Percentiles rank a stretch among this genome's conserved stretches.
Evolutionary conservation across 2,888 invertebrate species (phyloP).

Genomic region (Paralinhomoeus sp.): DNA sequence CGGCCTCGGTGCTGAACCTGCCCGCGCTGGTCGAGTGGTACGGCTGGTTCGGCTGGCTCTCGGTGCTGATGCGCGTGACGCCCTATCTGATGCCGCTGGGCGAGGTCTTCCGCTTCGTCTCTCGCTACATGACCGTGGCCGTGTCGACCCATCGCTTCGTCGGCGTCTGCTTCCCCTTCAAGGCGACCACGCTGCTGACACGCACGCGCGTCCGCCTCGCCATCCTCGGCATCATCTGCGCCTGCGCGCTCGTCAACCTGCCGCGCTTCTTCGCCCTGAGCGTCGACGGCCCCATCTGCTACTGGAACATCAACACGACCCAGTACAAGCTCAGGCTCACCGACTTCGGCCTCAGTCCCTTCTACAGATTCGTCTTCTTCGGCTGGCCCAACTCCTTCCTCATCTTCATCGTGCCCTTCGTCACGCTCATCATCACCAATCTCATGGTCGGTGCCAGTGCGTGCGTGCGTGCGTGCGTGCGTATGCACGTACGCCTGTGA

Average conservation of each 20-base stretch:
- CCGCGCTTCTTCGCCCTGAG: slow-evolving; percentile 27
- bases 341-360: slow-evolving; percentile 14
- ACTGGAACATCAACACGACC: slow-evolving; percentile 2
- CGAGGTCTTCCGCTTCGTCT: slow-evolving; percentile 1
- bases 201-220: slow-evolving; percentile 25
- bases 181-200: slow-evolving; percentile 27
- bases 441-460: slow-evolving; percentile 20
- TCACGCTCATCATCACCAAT: slow-evolving; percentile 25
- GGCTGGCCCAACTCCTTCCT: slow-evolving; percentile 24
- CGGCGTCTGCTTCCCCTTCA: slow-evolving; percentile 28
- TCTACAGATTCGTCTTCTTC: slow-evolving; percentile 21
- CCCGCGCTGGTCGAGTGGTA: slow-evolving; percentile 11
- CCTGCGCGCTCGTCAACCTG: slow-evolving; percentile 27
- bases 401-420: slow-evolving; percentile 26
- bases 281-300: slow-evolving; percentile 6
- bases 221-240: slow-evolving; percentile 22
- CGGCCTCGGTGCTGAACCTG: slow-evolving; percentile 59
- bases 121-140: slow-evolving; percentile 36
- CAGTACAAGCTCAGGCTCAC: slow-evolving; percentile 8
- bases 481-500: too few relatives aligned
- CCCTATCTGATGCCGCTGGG: too few relatives aligned
- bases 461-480: too few relatives aligned
- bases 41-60: slow-evolving; percentile 40
- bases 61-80: too few relatives aligned
- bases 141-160: slow-evolving; percentile 56